These are phyloP conservation scores for Mus pahari DNA, from an alignment of 2,113 vertebrate species.

Conservation along the genomic window DNA sequence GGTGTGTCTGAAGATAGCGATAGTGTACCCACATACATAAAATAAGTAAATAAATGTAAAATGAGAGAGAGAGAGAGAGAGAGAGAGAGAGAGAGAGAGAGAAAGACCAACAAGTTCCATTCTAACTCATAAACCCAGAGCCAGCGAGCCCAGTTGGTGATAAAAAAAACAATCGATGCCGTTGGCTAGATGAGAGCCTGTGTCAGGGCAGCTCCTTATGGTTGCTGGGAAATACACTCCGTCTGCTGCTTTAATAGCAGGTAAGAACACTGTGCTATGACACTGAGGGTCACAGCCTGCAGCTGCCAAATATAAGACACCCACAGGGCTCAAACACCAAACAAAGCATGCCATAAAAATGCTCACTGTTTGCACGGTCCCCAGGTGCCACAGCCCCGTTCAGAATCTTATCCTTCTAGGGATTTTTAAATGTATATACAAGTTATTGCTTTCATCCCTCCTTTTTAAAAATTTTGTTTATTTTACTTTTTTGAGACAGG, in stretches of 20 bases:
- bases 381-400: not conserved
- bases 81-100: too few relatives aligned
- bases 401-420: not conserved
- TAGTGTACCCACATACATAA: too few relatives aligned
- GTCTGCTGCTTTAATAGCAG: not conserved
- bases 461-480: not conserved
- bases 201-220: not conserved
- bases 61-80: too few relatives aligned
- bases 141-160: not conserved
- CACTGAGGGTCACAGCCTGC: not conserved
- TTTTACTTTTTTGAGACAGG: not conserved
- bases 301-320: not conserved
- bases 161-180: not conserved
- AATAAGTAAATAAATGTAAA: too few relatives aligned
- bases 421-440: not conserved
- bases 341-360: not conserved
- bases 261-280: not conserved
- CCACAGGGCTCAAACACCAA: not conserved
- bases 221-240: not conserved
- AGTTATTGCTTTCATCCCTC: not conserved
- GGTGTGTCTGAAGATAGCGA: too few relatives aligned
- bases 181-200: not conserved
- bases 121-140: not conserved
- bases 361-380: not conserved
- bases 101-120: not conserved